These are phyloP conservation scores for Pterocles burchelli DNA, from an alignment of 2,113 vertebrate species.

Conservation along the genomic window DNA sequence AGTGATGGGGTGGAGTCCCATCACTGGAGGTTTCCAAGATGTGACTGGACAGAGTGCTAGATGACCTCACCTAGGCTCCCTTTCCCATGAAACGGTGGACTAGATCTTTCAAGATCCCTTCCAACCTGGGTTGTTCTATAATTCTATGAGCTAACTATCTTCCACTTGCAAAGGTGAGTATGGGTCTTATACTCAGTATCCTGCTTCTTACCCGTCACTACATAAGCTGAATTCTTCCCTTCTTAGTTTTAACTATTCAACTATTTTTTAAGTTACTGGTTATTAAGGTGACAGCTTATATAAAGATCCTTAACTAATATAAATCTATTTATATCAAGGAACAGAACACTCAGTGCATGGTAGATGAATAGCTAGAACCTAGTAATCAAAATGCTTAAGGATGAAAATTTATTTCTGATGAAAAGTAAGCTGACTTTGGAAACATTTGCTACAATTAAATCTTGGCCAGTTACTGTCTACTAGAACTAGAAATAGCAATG, in stretches of 20 bases:
- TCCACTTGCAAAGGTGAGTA: neutral
- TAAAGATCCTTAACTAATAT: neutral
- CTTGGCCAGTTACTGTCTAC: neutral
- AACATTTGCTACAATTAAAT: neutral
- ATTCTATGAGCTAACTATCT: neutral
- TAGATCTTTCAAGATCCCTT: neutral
- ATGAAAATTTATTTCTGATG: neutral
- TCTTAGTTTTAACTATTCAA: neutral
- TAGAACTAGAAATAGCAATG: neutral
- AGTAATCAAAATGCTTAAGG: neutral
- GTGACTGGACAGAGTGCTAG: neutral
- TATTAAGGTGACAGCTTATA: neutral
- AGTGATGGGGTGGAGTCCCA: neutral
- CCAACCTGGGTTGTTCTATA: neutral
- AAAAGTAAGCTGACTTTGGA: conserved; percentile 3
- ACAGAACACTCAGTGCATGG: neutral
- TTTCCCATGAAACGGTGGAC: neutral
- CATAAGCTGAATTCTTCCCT: neutral
- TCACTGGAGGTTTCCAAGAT: neutral
- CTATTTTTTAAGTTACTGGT: neutral
- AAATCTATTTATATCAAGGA: neutral
- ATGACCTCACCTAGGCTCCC: neutral
- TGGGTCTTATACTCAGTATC: accelerated
- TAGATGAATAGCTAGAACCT: neutral
- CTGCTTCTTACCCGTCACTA: neutral